Conservation (phyloP, 2,888 invertebrate genomes). For the Muscina levida region DNA sequence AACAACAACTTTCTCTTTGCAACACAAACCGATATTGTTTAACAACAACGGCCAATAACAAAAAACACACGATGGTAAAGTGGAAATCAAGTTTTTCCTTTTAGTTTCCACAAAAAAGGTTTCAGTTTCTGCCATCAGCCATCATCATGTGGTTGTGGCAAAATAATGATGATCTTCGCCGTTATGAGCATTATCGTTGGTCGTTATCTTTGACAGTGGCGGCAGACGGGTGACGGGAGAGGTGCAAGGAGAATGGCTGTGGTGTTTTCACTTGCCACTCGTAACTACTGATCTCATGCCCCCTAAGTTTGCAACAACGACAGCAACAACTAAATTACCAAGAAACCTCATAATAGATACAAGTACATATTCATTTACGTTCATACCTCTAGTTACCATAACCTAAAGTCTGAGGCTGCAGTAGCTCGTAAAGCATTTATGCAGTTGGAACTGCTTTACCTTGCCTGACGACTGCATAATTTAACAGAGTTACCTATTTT, state of each 20-base stretch:
- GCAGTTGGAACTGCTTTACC: background rate
- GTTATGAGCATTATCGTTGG: background rate
- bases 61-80: conserved; percentile 43
- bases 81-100: conserved; percentile 60
- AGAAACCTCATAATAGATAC: too few relatives aligned
- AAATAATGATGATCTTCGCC: background rate
- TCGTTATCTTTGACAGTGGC: too few relatives aligned
- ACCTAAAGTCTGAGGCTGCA: background rate
- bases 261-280: background rate
- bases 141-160: background rate
- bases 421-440: background rate
- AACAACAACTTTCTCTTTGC: conserved; percentile 66
- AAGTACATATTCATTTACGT: background rate
- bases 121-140: conserved; percentile 22
- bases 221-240: too few relatives aligned
- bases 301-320: conserved; percentile 47
- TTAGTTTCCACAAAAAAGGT: conserved; percentile 6
- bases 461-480: conserved; percentile 26
- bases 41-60: conserved; percentile 35
- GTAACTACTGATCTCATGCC: conserved; percentile 64
- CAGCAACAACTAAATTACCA: conserved; percentile 8
- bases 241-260: background rate
- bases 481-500: conserved; percentile 58
- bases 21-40: conserved; percentile 63
- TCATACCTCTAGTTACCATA: background rate